Evolutionary conservation across 2,888 invertebrate species (phyloP).

Genomic region (Caenorhabditis uteleia): DNA sequence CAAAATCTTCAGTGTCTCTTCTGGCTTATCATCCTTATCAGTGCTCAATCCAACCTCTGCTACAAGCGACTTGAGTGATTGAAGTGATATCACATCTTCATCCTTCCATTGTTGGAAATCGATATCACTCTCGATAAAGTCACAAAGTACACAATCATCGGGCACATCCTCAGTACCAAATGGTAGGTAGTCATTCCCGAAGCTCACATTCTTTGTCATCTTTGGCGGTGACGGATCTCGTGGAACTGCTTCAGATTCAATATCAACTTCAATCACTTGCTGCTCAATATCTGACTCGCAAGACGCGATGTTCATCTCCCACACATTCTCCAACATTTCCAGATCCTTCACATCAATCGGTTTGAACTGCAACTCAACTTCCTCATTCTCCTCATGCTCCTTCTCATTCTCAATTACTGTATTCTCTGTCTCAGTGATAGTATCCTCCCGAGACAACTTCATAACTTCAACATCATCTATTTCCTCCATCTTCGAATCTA

Average conservation of each 20-base stretch:
- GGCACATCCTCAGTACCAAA: conserved; percentile 22
- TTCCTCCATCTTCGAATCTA: too few species aligned
- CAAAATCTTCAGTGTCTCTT: conserved; percentile 21
- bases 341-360: too few species aligned
- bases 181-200: conserved; percentile 31
- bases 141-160: conserved; percentile 1
- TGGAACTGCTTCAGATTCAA: neutral
- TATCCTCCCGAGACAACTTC: too few species aligned
- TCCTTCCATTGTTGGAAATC: conserved; percentile 27
- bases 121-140: neutral
- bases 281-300: too few species aligned
- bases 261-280: too few species aligned
- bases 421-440: too few species aligned
- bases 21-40: conserved; percentile 6
- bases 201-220: conserved; percentile 7
- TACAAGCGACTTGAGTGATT: conserved; percentile 29
- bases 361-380: too few species aligned
- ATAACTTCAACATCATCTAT: too few species aligned
- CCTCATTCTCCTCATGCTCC: too few species aligned
- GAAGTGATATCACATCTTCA: conserved; percentile 30
- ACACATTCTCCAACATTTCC: too few species aligned
- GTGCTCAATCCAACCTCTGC: conserved; percentile 32
- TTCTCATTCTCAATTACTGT: too few species aligned
- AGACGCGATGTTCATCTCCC: too few species aligned
- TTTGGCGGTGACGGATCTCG: neutral